phyloP scores from a whole-genome alignment of 2,888 invertebrate genomes.

The Branchipolynoe longqiensis region DNA sequence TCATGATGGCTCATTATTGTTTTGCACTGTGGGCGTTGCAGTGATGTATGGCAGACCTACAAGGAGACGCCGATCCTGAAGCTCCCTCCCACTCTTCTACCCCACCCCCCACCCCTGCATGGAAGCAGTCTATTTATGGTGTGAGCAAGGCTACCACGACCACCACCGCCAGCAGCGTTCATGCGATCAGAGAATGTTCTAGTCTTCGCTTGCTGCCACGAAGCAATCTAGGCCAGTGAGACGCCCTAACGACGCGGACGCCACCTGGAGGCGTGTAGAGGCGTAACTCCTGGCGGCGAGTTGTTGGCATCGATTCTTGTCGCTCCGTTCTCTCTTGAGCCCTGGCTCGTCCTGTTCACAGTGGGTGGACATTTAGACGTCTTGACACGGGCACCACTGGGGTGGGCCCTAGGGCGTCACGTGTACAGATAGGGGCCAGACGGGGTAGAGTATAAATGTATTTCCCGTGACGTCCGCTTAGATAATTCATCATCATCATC shows the following conservation, averaged over 20 bases:
- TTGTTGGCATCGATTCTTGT: background rate
- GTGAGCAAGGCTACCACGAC: background rate
- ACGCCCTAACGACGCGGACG: background rate
- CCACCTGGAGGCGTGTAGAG: conserved; percentile 13
- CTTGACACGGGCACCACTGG: too few species aligned
- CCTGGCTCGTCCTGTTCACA: background rate
- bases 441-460: too few species aligned
- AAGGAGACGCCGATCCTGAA: background rate
- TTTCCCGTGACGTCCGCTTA: too few species aligned
- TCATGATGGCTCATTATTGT: too few species aligned
- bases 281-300: conserved; percentile 7
- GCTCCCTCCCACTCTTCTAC: background rate
- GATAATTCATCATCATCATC: too few species aligned
- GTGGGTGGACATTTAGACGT: background rate
- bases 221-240: conserved; percentile 12
- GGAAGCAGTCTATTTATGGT: background rate
- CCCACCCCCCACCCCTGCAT: background rate
- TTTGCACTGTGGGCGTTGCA: too few species aligned
- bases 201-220: background rate
- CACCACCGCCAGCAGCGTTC: background rate
- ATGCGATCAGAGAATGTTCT: background rate
- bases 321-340: background rate
- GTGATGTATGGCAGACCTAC: too few species aligned
- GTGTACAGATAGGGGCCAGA: too few species aligned
- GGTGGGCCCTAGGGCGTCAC: too few species aligned